Percentiles rank a stretch among this genome's conserved stretches.
Evolutionary conservation across 2,888 invertebrate genomes (phyloP).

Genomic region (Gari tellinella): DNA sequence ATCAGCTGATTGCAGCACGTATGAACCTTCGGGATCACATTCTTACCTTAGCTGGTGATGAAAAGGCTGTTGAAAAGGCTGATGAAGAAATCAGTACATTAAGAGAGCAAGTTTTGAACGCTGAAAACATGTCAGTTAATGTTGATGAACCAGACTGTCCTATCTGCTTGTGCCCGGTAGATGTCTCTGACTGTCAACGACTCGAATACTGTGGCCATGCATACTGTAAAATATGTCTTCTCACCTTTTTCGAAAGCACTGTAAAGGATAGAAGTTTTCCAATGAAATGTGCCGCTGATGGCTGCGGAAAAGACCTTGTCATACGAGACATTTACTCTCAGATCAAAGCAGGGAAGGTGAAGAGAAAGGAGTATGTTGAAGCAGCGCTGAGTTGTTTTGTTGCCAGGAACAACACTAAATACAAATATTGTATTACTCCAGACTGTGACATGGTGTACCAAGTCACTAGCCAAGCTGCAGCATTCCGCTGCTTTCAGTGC

Average conservation of each 20-base stretch:
- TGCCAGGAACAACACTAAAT: slow-evolving; percentile 52
- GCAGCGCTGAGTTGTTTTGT: slow-evolving; percentile 70
- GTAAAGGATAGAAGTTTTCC: slow-evolving; percentile 70
- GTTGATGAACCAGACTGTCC: slow-evolving; percentile 68
- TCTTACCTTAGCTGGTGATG: slow-evolving; percentile 57
- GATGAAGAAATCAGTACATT: slow-evolving; percentile 35
- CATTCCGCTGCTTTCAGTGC: slow-evolving; percentile 70
- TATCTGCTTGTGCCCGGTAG: slow-evolving; percentile 75
- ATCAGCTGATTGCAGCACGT: slow-evolving; percentile 43
- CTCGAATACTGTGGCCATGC: slow-evolving; percentile 80
- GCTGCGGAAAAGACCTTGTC: slow-evolving; percentile 65
- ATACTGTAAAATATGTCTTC: slow-evolving; percentile 75
- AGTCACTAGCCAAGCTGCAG: slow-evolving; percentile 50
- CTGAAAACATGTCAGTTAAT: neutral
- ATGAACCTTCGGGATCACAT: slow-evolving; percentile 60
- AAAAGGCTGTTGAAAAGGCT: slow-evolving; percentile 52
- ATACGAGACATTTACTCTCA: slow-evolving; percentile 64
- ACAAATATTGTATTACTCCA: slow-evolving; percentile 75
- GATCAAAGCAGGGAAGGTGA: slow-evolving; percentile 42
- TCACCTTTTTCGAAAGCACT: slow-evolving; percentile 57
- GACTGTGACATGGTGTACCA: slow-evolving; percentile 77
- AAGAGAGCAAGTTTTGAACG: neutral
- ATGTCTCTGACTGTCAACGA: slow-evolving; percentile 65
- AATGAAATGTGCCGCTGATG: slow-evolving; percentile 69
- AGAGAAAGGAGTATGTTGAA: slow-evolving; percentile 40